A percentile compares a stretch with the other conserved stretches of the same genome.
Evolutionary conservation across 2,113 vertebrate species (phyloP).

Genomic region (Gobius niger): DNA sequence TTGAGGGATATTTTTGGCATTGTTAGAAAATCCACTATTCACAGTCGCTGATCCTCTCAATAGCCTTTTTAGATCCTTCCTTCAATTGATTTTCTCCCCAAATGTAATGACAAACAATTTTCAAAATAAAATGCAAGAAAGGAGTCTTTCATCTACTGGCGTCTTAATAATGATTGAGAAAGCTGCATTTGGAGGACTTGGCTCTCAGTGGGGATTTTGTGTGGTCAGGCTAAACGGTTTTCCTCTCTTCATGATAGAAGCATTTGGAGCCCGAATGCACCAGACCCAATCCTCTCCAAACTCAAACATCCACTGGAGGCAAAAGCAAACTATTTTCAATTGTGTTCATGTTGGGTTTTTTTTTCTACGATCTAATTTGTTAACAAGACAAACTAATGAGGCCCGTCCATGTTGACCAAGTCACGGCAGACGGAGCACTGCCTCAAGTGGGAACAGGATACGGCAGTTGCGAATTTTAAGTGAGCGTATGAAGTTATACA

Average conservation of each 20-base stretch:
- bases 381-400: slow-evolving; percentile 53
- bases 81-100: slow-evolving; percentile 29
- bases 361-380: slow-evolving; percentile 59
- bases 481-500: too few relatives aligned
- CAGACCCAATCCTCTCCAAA: slow-evolving; percentile 11
- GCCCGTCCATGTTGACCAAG: slow-evolving; percentile 46
- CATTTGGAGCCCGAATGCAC: slow-evolving; percentile 54
- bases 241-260: slow-evolving; percentile 62
- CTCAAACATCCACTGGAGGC: slow-evolving; percentile 8
- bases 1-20: slow-evolving; percentile 32
- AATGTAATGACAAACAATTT: slow-evolving; percentile 58
- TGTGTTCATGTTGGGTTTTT: slow-evolving; percentile 44
- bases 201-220: slow-evolving; percentile 58
- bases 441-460: slow-evolving; percentile 26
- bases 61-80: slow-evolving; percentile 46
- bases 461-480: background rate
- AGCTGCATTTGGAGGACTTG: slow-evolving; percentile 52
- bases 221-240: slow-evolving; percentile 63
- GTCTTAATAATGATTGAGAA: slow-evolving; percentile 60
- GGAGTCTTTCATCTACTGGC: slow-evolving; percentile 60
- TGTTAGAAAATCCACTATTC: slow-evolving; percentile 36
- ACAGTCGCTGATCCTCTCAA: slow-evolving; percentile 28
- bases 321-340: slow-evolving; percentile 30
- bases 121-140: slow-evolving; percentile 53
- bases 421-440: slow-evolving; percentile 40